phyloP scores from a whole-genome alignment of 2,888 invertebrate genomes.

The Galerucella nymphaeae region DNA sequence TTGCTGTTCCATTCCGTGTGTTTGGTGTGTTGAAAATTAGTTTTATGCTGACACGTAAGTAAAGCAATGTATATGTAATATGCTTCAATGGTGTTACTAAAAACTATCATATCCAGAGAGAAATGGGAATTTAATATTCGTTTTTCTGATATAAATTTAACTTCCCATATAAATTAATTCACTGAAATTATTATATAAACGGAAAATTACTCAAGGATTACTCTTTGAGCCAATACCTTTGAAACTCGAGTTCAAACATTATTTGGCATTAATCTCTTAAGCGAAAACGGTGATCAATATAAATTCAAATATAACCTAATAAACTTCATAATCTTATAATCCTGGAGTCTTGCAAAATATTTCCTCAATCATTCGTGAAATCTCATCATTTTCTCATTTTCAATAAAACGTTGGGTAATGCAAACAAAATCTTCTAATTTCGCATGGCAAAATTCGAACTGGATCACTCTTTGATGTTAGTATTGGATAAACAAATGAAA shows the following conservation, averaged over 20 bases:
- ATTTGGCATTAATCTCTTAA: background rate
- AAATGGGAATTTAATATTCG: no score
- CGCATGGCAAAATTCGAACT: constrained; percentile 31
- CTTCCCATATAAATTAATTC: no score
- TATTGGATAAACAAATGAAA: constrained; percentile 41
- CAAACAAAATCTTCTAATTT: constrained; percentile 13
- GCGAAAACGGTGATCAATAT: background rate
- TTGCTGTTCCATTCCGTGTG: no score
- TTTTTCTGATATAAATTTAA: no score
- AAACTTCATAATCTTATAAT: constrained; percentile 13
- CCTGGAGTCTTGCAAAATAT: constrained; percentile 1
- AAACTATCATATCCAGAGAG: no score
- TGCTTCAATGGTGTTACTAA: no score
- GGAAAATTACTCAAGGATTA: no score
- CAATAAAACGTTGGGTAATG: background rate
- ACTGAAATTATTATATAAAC: no score
- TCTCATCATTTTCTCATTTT: constrained; percentile 26
- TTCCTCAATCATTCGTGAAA: constrained; percentile 27
- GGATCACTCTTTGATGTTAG: constrained; percentile 39
- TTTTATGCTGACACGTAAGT: no score
- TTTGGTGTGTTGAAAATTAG: no score
- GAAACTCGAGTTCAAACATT: background rate
- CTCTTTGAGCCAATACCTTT: background rate
- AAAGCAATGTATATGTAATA: no score
- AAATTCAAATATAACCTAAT: background rate